phyloP scores from a whole-genome alignment of 2,888 invertebrate genomes.

The Oxytorus armatus region DNA sequence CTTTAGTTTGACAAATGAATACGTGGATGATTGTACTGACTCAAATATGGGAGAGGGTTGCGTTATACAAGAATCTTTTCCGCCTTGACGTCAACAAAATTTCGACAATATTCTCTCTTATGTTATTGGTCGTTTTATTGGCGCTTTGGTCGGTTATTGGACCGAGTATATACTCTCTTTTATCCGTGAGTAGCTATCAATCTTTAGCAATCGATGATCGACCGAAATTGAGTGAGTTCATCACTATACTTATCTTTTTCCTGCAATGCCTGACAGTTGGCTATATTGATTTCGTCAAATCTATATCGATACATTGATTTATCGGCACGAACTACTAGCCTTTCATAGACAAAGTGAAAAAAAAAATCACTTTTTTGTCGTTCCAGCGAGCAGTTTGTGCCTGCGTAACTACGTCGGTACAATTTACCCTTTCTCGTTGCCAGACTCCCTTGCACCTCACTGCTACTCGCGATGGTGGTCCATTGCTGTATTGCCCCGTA shows the following conservation, averaged over 20 bases:
- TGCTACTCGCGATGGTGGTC: neutral
- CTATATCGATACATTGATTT: slow-evolving; percentile 26
- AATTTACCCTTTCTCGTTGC: neutral
- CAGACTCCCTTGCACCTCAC: neutral
- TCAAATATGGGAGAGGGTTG: neutral
- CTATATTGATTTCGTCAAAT: neutral
- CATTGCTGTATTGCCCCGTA: slow-evolving; percentile 13
- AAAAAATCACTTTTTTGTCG: neutral
- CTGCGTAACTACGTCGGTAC: slow-evolving; percentile 5
- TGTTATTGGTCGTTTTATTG: no score
- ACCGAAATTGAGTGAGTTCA: neutral
- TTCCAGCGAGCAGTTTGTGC: neutral
- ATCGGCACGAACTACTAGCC: slow-evolving; percentile 10
- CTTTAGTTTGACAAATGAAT: slow-evolving; percentile 4
- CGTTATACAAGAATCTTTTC: neutral
- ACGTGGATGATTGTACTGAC: neutral
- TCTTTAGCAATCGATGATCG: neutral
- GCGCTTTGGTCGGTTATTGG: no score
- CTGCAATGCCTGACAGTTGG: neutral
- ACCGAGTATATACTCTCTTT: neutral
- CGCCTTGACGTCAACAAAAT: neutral
- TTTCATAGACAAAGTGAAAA: slow-evolving; percentile 4
- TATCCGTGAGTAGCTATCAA: neutral
- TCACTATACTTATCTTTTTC: neutral
- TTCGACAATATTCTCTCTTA: no score